Evolutionary conservation across 2,113 vertebrate species (phyloP).

Genomic region (Himantopus leucocephalus): DNA sequence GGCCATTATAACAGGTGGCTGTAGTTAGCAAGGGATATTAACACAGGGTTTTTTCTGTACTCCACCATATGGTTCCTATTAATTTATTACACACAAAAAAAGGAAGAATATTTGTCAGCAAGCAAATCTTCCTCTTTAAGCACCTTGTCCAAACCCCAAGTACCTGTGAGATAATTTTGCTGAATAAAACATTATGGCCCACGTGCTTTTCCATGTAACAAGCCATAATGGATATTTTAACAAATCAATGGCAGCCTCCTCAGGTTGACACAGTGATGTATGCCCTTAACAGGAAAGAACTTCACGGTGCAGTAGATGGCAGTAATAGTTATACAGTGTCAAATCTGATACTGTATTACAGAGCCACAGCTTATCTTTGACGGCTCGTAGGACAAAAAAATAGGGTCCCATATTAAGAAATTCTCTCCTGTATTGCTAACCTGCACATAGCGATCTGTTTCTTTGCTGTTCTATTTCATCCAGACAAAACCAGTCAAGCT

Average conservation of each 20-base stretch:
- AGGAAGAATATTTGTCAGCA: constrained; percentile 1
- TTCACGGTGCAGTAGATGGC: background rate
- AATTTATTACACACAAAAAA: constrained; percentile 2
- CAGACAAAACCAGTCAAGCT: background rate
- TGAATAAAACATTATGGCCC: constrained; percentile 6
- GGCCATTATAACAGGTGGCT: constrained; percentile 24
- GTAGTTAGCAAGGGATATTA: constrained; percentile 36
- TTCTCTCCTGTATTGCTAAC: background rate
- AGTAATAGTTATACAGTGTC: background rate
- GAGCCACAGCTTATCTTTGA: background rate
- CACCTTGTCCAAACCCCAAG: background rate
- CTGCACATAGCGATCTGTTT: background rate
- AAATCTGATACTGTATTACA: background rate
- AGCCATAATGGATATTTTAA: background rate
- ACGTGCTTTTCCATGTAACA: background rate
- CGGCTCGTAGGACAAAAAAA: background rate
- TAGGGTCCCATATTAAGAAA: background rate
- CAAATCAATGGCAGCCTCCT: background rate
- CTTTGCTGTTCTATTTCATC: background rate
- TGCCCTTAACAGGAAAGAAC: background rate
- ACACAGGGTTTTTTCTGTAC: background rate
- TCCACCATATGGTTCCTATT: constrained; percentile 49
- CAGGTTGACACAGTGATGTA: background rate
- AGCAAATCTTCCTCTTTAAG: constrained; percentile 27
- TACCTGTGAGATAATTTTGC: background rate